Evolutionary conservation across 2,797 vertebrate genomes (phyloP), one percentile per base, ranked within the genome.

Genomic region (Gambusia yucatana): DNA sequence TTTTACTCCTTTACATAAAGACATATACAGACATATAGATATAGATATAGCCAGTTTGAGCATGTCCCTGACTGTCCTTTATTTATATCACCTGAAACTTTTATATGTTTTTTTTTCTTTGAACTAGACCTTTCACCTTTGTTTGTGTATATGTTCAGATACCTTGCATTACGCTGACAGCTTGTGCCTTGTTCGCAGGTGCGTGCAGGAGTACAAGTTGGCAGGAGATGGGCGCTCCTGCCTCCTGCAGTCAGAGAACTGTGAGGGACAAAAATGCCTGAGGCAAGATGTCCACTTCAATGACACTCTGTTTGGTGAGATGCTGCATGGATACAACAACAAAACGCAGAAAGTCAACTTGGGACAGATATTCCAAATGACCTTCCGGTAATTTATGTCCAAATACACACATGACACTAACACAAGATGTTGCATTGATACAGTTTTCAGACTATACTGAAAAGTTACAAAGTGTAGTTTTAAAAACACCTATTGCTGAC

Each of bases 361-460:
- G 91, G 98, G 98, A 44, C 97, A 98, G 92, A 97, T 99, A 87
- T 99, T 99, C 95, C 98, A 98, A 93, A 99, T 99, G 98, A 98
- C 97, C 36, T 99, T 99, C 95, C 95, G 98, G 98, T 99, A 96
- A 93, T 76, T 85, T 78, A 39, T 71, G 46, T 63, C 47, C 82
- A 88, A 77, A 8, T 71, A 59, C 77, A 83, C 70, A 39, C 75
- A 65, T 71, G 16, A 80, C 82, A 87, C 77, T 33, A n/a, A 52
- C 76, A 87, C 71, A 46, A n/a, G 41, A 46, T 6, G 44, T 76
- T 52, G 0, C 14, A 6, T 46, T n/a, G 3, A 50, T 28, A 30
- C 46, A 0, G 28, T 41, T 72, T 28, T 47, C 20, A 41, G 22
- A 22, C 36, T 41, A 41, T 39, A 41, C 10, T 39, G 61, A 65